Evolutionary conservation across 1,140 invertebrate genomes (phyloP).

Genomic region (Drosophila guanche): DNA sequence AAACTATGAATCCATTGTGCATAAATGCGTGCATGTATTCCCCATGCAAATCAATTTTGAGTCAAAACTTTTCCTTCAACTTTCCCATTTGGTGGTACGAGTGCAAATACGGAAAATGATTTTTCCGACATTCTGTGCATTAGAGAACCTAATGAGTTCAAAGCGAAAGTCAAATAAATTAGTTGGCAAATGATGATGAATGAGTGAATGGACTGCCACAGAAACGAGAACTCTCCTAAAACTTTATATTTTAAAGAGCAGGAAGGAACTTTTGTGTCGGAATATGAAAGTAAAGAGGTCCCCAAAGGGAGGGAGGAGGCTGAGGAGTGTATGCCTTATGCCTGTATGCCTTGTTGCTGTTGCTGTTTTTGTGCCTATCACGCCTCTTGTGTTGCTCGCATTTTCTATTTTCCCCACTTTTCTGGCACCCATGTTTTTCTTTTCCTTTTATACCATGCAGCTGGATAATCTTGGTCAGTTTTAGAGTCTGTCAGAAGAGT

Average conservation of each 20-base stretch:
- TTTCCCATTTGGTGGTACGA: slow-evolving; percentile 22
- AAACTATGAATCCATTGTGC: slow-evolving; percentile 11
- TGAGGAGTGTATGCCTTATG: too few species aligned
- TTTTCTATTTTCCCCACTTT: slow-evolving; percentile 36
- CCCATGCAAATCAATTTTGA: slow-evolving; percentile 46
- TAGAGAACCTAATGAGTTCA: slow-evolving; percentile 44
- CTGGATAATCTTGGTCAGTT: slow-evolving; percentile 5
- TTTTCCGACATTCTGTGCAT: slow-evolving; percentile 26
- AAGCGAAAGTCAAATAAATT: slow-evolving; percentile 51
- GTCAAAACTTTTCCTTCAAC: slow-evolving; percentile 28
- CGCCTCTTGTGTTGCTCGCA: slow-evolving; percentile 20
- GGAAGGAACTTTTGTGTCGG: slow-evolving; percentile 22
- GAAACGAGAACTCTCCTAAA: slow-evolving; percentile 24
- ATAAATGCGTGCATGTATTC: slow-evolving; percentile 32
- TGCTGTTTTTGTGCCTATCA: slow-evolving; percentile 40
- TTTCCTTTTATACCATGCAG: slow-evolving; percentile 7
- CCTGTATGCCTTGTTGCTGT: background rate
- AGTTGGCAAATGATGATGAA: slow-evolving; percentile 56
- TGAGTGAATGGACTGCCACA: slow-evolving; percentile 9
- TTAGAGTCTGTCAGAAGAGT: background rate
- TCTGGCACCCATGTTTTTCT: background rate
- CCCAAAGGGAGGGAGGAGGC: slow-evolving; percentile 7
- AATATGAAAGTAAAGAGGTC: slow-evolving; percentile 10
- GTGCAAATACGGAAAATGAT: slow-evolving; percentile 33
- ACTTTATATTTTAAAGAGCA: slow-evolving; percentile 41